Conservation (phyloP, 2,797 vertebrate species). For the Onychomys torridus region DNA sequence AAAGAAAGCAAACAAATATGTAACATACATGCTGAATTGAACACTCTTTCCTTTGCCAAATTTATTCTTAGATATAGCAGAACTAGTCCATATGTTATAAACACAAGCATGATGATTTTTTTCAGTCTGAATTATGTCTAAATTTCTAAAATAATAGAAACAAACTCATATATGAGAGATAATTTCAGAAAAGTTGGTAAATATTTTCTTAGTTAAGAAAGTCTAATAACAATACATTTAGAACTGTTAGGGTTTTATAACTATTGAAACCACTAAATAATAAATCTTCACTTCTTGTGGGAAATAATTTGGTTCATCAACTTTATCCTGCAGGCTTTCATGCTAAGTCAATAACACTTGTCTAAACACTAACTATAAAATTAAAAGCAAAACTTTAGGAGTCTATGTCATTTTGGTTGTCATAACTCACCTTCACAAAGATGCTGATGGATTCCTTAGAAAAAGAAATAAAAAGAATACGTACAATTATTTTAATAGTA, state of each 20-base stretch:
- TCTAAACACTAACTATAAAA: not conserved
- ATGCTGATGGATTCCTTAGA: conserved; percentile 7
- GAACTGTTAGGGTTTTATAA: not conserved
- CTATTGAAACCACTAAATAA: not conserved
- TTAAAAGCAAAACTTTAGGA: not conserved
- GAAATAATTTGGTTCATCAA: not conserved
- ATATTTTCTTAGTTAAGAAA: not conserved
- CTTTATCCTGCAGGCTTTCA: not conserved
- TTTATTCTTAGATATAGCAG: not conserved
- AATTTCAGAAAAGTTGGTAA: not conserved
- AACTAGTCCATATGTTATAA: not conserved
- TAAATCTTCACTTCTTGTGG: not conserved
- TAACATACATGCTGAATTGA: not conserved
- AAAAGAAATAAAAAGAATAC: not conserved
- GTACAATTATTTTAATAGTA: not conserved
- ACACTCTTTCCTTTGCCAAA: not conserved
- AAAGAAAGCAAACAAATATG: not conserved
- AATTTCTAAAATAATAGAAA: not conserved
- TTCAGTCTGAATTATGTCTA: not conserved
- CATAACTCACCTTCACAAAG: not conserved
- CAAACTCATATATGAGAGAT: not conserved
- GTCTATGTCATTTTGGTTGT: not conserved
- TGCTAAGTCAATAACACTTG: not conserved
- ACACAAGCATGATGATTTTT: not conserved
- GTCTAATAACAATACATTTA: not conserved